phyloP scores from a whole-genome alignment of 2,888 invertebrate genomes.

The Nineta flava region DNA sequence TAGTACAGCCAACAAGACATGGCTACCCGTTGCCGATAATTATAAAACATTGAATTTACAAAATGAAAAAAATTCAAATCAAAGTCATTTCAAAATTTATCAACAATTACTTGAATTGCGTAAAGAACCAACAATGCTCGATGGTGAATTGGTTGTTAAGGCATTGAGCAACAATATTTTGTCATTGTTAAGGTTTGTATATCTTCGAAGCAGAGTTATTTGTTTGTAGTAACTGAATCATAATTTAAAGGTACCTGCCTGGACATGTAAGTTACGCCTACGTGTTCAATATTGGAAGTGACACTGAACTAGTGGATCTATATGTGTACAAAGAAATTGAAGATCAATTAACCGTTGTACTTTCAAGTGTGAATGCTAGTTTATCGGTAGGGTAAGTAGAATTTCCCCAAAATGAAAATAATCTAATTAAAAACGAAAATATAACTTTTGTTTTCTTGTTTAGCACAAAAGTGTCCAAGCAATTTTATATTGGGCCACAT shows the following conservation, averaged over 20 bases:
- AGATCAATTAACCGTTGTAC: neutral
- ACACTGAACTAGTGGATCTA: slow-evolving; percentile 34
- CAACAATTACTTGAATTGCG: slow-evolving; percentile 38
- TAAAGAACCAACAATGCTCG: slow-evolving; percentile 30
- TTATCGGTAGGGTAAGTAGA: neutral
- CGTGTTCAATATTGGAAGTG: slow-evolving; percentile 28
- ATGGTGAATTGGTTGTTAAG: slow-evolving; percentile 37
- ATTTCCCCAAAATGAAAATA: neutral
- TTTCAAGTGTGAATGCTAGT: neutral
- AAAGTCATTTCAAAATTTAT: slow-evolving; percentile 48
- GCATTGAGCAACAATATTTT: slow-evolving; percentile 17
- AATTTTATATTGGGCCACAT: neutral
- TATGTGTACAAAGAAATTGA: slow-evolving; percentile 28
- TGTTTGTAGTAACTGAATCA: too few relatives aligned
- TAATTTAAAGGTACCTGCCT: slow-evolving; percentile 14
- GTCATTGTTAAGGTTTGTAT: neutral
- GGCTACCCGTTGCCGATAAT: slow-evolving; percentile 52
- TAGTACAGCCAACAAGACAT: slow-evolving; percentile 28
- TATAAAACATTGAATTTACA: slow-evolving; percentile 41
- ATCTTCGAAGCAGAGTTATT: too few relatives aligned
- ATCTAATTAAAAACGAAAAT: neutral
- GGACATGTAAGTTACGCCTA: slow-evolving; percentile 19
- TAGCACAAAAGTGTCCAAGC: neutral
- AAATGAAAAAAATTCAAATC: slow-evolving; percentile 26
- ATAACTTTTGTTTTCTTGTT: neutral